These are phyloP conservation scores for Andrena bucephala DNA, from an alignment of 2,888 invertebrate genomes.

Conservation along the genomic window DNA sequence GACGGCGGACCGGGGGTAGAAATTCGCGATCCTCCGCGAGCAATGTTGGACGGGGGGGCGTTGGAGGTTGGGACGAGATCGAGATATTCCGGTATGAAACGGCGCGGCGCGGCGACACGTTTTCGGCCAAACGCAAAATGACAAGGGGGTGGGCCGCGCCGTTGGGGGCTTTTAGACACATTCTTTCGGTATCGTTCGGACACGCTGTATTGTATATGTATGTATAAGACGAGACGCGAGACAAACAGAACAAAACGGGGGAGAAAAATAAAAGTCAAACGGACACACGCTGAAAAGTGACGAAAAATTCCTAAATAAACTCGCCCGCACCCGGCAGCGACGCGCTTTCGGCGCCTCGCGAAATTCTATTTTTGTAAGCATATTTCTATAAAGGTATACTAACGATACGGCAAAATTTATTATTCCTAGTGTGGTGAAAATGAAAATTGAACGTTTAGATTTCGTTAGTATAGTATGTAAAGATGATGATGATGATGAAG, in stretches of 20 bases:
- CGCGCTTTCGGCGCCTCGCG: constrained; percentile 83
- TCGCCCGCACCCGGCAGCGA: constrained; percentile 81
- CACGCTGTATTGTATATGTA: constrained; percentile 15
- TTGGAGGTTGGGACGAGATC: constrained; percentile 16
- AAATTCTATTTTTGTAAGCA: constrained; percentile 86
- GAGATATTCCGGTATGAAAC: constrained; percentile 16
- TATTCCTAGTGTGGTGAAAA: constrained; percentile 85
- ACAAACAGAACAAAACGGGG: constrained; percentile 10
- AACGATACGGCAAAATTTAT: constrained; percentile 85
- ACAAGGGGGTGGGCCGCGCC: constrained; percentile 5
- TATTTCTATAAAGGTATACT: constrained; percentile 85
- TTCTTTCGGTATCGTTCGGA: constrained; percentile 56
- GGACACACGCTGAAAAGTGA: constrained; percentile 24
- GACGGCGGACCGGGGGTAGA: constrained; percentile 49
- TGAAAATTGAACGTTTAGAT: constrained; percentile 85
- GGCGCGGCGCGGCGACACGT: constrained; percentile 27
- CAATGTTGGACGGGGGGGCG: constrained; percentile 9
- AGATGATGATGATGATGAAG: constrained; percentile 68
- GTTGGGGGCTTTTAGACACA: constrained; percentile 33
- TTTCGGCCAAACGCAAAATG: constrained; percentile 14
- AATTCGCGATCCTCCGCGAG: constrained; percentile 44
- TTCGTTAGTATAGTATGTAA: constrained; percentile 85
- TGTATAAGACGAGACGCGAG: constrained; percentile 31
- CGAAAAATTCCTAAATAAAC: constrained; percentile 72
- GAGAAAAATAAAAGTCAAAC: background rate